Evolutionary conservation across 2,888 invertebrate genomes (phyloP).

Genomic region (Hydropsyche betteni): DNA sequence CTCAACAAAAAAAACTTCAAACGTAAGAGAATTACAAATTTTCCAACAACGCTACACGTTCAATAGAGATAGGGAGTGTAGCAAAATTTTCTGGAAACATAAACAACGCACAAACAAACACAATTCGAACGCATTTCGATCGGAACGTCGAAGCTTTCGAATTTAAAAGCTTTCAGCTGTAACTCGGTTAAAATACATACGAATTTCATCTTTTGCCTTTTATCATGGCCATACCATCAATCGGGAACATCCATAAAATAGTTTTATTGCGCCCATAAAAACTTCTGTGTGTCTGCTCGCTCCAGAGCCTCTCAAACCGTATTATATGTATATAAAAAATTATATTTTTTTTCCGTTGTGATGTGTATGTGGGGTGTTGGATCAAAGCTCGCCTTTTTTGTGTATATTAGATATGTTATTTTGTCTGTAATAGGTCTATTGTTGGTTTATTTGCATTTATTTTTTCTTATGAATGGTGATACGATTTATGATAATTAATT

Average conservation of each 20-base stretch:
- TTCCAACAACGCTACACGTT: neutral
- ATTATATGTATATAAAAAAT: too few relatives aligned
- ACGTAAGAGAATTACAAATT: too few relatives aligned
- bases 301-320: slow-evolving; percentile 34
- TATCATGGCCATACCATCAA: slow-evolving; percentile 46
- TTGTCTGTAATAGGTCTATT: too few relatives aligned
- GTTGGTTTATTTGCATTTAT: too few relatives aligned
- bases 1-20: too few relatives aligned
- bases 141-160: slow-evolving; percentile 15
- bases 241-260: slow-evolving; percentile 47
- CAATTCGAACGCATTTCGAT: neutral
- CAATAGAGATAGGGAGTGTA: neutral
- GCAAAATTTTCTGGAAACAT: neutral
- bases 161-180: slow-evolving; percentile 40
- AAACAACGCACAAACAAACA: slow-evolving; percentile 11
- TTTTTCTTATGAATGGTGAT: too few relatives aligned
- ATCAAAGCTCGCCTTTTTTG: too few relatives aligned
- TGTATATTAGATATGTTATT: too few relatives aligned
- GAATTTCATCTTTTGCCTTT: slow-evolving; percentile 46
- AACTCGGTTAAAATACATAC: slow-evolving; percentile 45
- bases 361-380: too few relatives aligned
- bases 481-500: too few relatives aligned
- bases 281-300: slow-evolving; percentile 32
- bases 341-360: too few relatives aligned
- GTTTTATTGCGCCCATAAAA: slow-evolving; percentile 47